Base-by-base conservation (phyloP, 2,113 vertebrate species). In the Thunnus thynnus region DNA sequence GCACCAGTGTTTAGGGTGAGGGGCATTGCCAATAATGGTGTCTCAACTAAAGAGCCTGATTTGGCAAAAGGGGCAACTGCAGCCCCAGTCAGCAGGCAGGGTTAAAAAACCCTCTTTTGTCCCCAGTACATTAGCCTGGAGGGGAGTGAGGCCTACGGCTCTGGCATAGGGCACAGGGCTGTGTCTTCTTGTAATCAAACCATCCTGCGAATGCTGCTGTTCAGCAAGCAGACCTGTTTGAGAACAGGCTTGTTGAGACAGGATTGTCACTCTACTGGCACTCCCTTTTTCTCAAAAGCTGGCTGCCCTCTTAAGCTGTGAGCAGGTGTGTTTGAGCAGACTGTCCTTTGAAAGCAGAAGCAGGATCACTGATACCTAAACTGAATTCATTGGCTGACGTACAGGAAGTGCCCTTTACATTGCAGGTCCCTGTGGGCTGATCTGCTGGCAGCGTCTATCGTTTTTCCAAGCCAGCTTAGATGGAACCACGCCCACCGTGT, bases 401-500 rank as follows among this genome's bases (percentile, higher is more conserved):
- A 60, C 72, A 75, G 55, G 62, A 72, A 62, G 64, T 81, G 56
- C 56, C 73, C 64, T 83, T 87, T 85, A 55, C 22, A 77, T 62
- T 67, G 14, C 17, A 57, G 22, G 1, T 30, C 68, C 25, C 27
- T 25, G 48, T 17, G 32, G 81, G 36, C 27, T 69, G 56, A 61
- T 32, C 62, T 69, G 11, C 12, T 50, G 75, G 62, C 65, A 83
- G 32, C 44, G 4, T 52, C 36, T 41, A 41, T 41, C 8, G 7
- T 8, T 41, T 41, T 41, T 41, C 36, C 8, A 9, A 41, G 7
- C 36, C 7, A 41, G 8, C 2, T 41, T 9, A 41, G 36, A 41
- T 41, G 36, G 7, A 41, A 41, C 36, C 36, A 41, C 36, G 9
- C 32, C 3, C 32, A 36, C 32, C 32, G 7, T 36, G 7, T 36